A percentile compares a stretch with the other conserved stretches of the same genome.
phyloP scores from a whole-genome alignment of 2,797 vertebrate species.

The Pantherophis alleghaniensis region DNA sequence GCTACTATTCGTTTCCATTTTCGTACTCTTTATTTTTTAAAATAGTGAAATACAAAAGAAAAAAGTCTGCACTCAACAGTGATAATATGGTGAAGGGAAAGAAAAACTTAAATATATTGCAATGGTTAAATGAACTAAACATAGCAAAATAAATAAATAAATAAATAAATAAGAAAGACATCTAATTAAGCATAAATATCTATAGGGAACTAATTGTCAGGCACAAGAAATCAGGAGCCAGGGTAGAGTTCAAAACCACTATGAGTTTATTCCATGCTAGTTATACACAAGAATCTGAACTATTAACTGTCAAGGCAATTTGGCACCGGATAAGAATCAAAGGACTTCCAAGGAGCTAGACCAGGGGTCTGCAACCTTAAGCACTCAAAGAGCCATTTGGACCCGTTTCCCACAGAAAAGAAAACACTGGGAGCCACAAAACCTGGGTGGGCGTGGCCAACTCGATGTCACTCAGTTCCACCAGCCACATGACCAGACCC shows the following conservation, averaged over 20 bases:
- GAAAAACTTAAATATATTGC: neutral
- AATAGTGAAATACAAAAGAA: neutral
- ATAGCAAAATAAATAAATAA: too few relatives aligned
- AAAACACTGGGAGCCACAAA: too few relatives aligned
- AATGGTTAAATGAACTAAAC: neutral
- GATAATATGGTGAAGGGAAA: neutral
- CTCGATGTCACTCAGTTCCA: too few relatives aligned
- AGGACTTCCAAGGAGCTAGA: neutral
- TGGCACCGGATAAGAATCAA: neutral
- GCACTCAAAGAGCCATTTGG: too few relatives aligned
- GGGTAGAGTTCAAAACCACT: neutral
- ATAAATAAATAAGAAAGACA: neutral
- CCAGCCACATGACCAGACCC: too few relatives aligned
- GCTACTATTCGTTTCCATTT: neutral
- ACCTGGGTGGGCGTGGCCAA: too few relatives aligned
- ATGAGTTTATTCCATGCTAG: neutral
- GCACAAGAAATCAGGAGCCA: neutral
- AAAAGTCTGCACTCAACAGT: neutral
- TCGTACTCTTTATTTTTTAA: neutral
- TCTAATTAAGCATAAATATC: neutral
- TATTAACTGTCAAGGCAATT: neutral
- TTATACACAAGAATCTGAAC: neutral
- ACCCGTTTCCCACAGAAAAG: too few relatives aligned
- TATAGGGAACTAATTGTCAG: neutral
- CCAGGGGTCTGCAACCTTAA: too few relatives aligned